A percentile compares a stretch with the other conserved stretches of the same genome.
Conservation (phyloP, 2,797 vertebrate species). For the Tadarida brasiliensis region DNA sequence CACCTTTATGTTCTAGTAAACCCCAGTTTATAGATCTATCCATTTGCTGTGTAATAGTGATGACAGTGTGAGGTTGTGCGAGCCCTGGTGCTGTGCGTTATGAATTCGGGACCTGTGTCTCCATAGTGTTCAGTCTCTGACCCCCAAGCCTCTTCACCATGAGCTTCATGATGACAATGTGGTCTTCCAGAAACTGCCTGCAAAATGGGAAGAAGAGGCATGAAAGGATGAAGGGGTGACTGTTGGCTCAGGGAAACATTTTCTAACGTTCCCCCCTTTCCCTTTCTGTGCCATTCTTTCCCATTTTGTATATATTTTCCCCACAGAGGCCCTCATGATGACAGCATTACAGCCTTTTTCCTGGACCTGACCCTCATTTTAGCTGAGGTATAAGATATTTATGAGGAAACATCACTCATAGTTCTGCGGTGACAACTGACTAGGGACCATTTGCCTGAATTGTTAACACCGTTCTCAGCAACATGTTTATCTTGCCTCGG, state of each 20-base stretch:
- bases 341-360: not conserved
- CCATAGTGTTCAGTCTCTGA: not conserved
- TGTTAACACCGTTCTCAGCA: not conserved
- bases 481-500: accelerated
- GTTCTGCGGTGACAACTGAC: not conserved
- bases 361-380: not conserved
- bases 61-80: not conserved
- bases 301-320: not conserved
- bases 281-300: not conserved
- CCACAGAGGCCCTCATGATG: not conserved
- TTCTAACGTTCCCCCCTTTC: not conserved
- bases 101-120: not conserved
- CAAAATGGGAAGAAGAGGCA: not conserved
- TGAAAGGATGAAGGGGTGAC: not conserved
- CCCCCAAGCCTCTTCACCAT: not conserved
- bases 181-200: not conserved
- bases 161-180: not conserved
- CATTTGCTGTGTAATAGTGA: not conserved
- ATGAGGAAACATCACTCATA: not conserved
- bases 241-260: not conserved
- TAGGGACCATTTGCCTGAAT: not conserved
- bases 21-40: not conserved
- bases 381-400: not conserved
- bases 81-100: not conserved
- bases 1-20: not conserved